Evolutionary conservation across 2,888 invertebrate genomes (phyloP), one percentile per base, ranked within the genome.

Genomic region (Callimorpha dominula): DNA sequence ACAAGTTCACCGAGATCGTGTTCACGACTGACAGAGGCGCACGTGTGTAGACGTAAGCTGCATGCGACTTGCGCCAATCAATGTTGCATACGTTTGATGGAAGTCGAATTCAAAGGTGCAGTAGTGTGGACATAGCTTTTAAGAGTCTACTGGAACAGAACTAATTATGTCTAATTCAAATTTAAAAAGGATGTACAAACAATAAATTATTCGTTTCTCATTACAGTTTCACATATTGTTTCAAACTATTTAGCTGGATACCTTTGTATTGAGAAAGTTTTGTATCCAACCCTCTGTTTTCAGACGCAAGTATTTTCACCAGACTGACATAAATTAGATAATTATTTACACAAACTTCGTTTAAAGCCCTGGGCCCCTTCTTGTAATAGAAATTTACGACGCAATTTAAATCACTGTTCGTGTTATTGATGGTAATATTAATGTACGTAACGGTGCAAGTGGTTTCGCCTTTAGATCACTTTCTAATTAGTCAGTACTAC

Each of bases 271-370:
- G 60, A 60, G 31, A 31, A 60, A 60, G 31, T 60, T 60, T 60
- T 14, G 31, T 14, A 31, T 14, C 31, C 31, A 65, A 65, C 49
- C 49, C 65, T 15, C 65, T 49, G 46, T 65, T 49, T 12, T 49
- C 65, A 20, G 7, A 60, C 12, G 6, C 65, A 49, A 65, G 49
- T 65, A 57, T 42, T 43, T 64, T 67, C 31, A 42, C n/a, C 50
- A 17, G n/a, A 67, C 40, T n/a, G 42, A 54, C 50, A 52, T 67
- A 67, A 54, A 67, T 54, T 67, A 14, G 31, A 54, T 67, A 67
- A 67, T 67, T 54, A 40, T 67, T 67, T 67, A 42, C 11, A 67
- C 31, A 67, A 67, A 67, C 42, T 40, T 67, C 40, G 42, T 67
- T 54, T 52, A 52, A 67, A 54, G 52, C 12, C n/a, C 54, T 17